These are phyloP conservation scores for Epinotia nisella DNA, from an alignment of 2,888 invertebrate species.

Conservation along the genomic window DNA sequence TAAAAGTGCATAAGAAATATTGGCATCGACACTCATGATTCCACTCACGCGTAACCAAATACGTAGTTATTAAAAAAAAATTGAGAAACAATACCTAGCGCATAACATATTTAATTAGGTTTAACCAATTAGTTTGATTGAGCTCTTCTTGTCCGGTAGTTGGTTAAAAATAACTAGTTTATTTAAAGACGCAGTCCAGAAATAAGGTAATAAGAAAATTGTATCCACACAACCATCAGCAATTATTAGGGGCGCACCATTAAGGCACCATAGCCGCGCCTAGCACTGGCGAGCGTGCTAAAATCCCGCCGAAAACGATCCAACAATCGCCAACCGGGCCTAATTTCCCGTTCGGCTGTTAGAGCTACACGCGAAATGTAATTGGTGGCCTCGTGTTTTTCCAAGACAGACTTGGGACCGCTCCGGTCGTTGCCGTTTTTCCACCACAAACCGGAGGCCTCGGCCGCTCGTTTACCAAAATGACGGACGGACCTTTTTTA, in stretches of 20 bases:
- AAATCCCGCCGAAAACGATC: conserved; percentile 19
- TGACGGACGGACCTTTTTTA: conserved; percentile 84
- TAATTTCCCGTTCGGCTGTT: conserved; percentile 46
- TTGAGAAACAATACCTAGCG: background rate
- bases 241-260: background rate
- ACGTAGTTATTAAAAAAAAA: background rate
- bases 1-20: too few species aligned
- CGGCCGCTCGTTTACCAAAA: conserved; percentile 79
- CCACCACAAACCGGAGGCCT: conserved; percentile 63
- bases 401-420: conserved; percentile 61
- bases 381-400: conserved; percentile 73
- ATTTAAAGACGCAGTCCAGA: too few species aligned
- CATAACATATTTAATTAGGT: background rate
- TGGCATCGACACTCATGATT: too few species aligned
- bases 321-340: conserved; percentile 1
- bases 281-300: background rate
- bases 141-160: too few species aligned
- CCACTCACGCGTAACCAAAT: too few species aligned
- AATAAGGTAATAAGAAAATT: background rate
- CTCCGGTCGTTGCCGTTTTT: conserved; percentile 68
- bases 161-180: too few species aligned
- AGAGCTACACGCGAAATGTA: conserved; percentile 54
- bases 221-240: background rate
- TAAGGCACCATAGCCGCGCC: conserved; percentile 1
- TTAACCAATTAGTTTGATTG: background rate